These are phyloP conservation scores for Chrysolina haemoptera DNA, from an alignment of 2,888 invertebrate genomes.

Conservation along the genomic window DNA sequence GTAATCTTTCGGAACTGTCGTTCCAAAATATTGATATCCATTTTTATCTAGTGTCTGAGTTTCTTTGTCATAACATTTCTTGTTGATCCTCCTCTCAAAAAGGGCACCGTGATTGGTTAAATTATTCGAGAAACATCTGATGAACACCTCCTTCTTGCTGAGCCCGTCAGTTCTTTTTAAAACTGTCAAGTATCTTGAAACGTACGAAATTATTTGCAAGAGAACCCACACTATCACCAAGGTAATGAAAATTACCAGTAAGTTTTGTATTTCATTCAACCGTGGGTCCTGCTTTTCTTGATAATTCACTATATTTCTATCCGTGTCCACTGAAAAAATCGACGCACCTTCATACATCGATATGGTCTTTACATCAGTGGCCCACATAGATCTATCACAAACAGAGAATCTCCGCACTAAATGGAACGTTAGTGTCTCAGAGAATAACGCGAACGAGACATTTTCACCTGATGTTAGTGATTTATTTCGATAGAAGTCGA, in stretches of 20 bases:
- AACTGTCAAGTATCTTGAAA: neutral
- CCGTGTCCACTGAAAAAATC: too few species aligned
- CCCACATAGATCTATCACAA: neutral
- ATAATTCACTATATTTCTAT: too few species aligned
- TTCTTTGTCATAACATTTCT: neutral
- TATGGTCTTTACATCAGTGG: too few species aligned
- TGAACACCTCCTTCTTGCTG: neutral
- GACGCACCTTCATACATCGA: too few species aligned
- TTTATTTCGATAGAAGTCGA: neutral
- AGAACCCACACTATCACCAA: too few species aligned
- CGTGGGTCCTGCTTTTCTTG: too few species aligned
- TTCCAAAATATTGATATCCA: neutral
- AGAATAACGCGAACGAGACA: neutral
- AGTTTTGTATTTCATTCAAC: too few species aligned
- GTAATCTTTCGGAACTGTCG: neutral
- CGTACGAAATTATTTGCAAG: too few species aligned
- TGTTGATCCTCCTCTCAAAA: neutral
- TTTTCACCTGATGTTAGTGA: neutral
- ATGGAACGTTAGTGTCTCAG: too few species aligned
- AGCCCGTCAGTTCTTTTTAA: neutral
- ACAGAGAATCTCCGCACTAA: neutral
- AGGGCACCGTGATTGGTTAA: neutral
- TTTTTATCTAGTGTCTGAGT: neutral
- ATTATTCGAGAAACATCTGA: neutral
- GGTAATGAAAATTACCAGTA: too few species aligned